Evolutionary conservation across 2,888 invertebrate genomes (phyloP).

Genomic region (Prosopocoilus inquinatus): DNA sequence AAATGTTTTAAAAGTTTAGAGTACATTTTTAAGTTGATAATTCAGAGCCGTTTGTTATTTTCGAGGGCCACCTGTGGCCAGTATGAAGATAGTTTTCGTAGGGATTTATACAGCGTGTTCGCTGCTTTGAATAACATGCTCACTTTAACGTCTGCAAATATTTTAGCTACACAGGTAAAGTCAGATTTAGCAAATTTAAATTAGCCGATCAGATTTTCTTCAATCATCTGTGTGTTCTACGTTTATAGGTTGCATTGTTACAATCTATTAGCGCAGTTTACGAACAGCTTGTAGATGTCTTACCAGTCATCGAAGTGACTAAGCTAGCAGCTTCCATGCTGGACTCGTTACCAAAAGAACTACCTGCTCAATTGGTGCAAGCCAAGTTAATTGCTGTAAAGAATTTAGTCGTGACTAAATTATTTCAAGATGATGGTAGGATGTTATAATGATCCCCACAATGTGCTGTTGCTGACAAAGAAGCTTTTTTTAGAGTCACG

Average conservation of each 20-base stretch:
- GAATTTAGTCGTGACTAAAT: conserved; percentile 71
- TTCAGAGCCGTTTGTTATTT: conserved; percentile 82
- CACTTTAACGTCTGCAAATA: conserved; percentile 63
- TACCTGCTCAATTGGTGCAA: conserved; percentile 69
- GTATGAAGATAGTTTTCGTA: conserved; percentile 82
- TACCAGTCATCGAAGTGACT: conserved; percentile 75
- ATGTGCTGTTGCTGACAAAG: background rate
- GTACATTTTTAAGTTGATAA: conserved; percentile 89
- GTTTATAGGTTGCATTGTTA: conserved; percentile 72
- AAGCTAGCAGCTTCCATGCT: conserved; percentile 78
- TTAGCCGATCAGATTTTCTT: too few relatives aligned
- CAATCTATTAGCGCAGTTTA: conserved; percentile 81
- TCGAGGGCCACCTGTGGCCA: conserved; percentile 84
- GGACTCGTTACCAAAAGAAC: conserved; percentile 69
- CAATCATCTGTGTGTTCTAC: too few relatives aligned
- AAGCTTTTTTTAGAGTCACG: conserved; percentile 70
- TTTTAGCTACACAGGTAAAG: conserved; percentile 72
- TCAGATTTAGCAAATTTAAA: too few relatives aligned
- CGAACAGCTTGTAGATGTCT: conserved; percentile 72
- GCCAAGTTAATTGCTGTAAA: conserved; percentile 82
- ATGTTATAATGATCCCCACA: conserved; percentile 1
- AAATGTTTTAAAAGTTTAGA: conserved; percentile 88
- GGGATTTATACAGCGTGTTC: conserved; percentile 79
- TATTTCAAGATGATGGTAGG: conserved; percentile 69
- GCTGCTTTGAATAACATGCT: conserved; percentile 77